Base-by-base conservation (phyloP, 2,888 invertebrate species). In the Hemaris fuciformis region DNA sequence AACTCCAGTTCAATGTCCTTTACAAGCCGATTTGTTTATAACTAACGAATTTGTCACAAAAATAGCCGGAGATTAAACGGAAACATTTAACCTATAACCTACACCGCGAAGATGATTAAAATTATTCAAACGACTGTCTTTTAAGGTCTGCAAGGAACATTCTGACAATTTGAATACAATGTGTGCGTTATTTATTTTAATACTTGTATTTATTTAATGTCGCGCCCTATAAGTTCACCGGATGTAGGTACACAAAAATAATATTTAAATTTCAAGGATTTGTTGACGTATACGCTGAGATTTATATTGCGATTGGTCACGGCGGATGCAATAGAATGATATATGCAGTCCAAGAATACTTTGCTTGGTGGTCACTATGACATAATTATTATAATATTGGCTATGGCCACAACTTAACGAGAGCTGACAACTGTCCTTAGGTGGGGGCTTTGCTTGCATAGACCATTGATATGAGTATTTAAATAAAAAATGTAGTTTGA, bases 131-230 rank as follows among this genome's bases (percentile, higher is more conserved):
- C 3, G 10, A 38, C 38, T 5, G n/a, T n/a, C 38, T 38, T 8
- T 13, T 38, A 38, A n/a, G n/a, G n/a, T 13, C 38, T 38, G n/a
- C 64, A 63, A 68, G 62, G 58, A 67, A 65, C 23, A 45, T 57
- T 59, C 42, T 73, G 62, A 65, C 67, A 65, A 71, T 71, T 69
- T 71, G 60, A 71, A 72, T 72, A 71, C 73, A 72, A 72, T 69
- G 41, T 46, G n/a, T n/a, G n/a, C n/a, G n/a, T 48, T 13, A 62
- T 38, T 15, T 20, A 10, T 22, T 13, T 45, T 18, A 43, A 59
- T 45, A n/a, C 13, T 46, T 60, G 25, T 7, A 20, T 53, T 48
- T 66, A 57, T 57, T 42, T 22, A 23, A 18, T 31, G 18, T 27
- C 41, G 46, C 43, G 53, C 41, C 20, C 48, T 60, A 48, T 41